Percentiles rank a stretch among this genome's conserved stretches.
Evolutionary conservation across 2,113 vertebrate genomes (phyloP).

Genomic region (Lethenteron camtschaticum): DNA sequence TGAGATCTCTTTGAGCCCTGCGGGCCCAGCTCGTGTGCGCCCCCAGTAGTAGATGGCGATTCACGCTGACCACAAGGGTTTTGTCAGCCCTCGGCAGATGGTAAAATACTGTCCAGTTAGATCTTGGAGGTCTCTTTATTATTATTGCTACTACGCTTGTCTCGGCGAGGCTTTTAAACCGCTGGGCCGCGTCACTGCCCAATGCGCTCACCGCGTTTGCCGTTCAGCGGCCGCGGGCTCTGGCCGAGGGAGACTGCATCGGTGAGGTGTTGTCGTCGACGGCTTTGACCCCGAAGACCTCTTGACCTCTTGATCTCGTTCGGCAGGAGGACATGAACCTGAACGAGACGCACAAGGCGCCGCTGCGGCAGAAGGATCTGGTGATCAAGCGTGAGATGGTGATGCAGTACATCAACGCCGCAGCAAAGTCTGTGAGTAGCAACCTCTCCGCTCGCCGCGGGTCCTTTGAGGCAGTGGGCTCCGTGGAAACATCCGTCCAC

Average conservation of each 20-base stretch:
- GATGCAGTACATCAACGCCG: conserved; percentile 47
- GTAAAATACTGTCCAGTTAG: background rate
- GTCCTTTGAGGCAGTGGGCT: no score
- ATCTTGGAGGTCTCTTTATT: background rate
- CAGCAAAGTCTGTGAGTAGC: conserved; percentile 39
- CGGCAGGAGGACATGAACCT: conserved; percentile 55
- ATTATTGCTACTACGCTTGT: background rate
- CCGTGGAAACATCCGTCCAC: no score
- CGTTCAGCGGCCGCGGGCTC: background rate
- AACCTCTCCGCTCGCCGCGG: no score
- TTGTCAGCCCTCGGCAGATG: background rate
- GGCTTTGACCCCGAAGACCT: background rate
- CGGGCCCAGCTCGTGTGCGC: background rate
- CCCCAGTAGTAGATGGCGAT: background rate
- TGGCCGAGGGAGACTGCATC: background rate
- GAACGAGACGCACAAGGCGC: conserved; percentile 49
- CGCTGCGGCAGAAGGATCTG: conserved; percentile 41
- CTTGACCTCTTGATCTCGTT: background rate
- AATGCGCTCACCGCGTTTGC: no score
- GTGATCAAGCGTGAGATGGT: conserved; percentile 53
- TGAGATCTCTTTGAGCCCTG: conserved; percentile 18
- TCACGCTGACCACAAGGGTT: background rate
- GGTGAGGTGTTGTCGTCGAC: background rate
- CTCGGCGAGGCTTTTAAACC: background rate
- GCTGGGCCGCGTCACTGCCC: background rate